These are phyloP conservation scores for Lomographa bimaculata DNA, from an alignment of 2,888 invertebrate genomes.

Conservation along the genomic window DNA sequence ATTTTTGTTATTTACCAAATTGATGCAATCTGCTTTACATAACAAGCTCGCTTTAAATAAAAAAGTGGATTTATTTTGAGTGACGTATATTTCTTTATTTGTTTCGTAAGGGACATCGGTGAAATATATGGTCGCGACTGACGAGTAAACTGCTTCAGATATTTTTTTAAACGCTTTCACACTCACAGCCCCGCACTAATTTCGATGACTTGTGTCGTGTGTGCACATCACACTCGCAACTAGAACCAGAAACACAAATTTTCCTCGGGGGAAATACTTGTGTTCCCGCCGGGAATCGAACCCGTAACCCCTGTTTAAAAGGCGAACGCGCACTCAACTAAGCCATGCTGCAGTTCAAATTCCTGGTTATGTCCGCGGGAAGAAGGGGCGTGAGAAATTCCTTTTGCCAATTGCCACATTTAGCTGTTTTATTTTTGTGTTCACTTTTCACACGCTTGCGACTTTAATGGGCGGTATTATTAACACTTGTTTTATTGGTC, in stretches of 20 bases:
- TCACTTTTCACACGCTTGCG: constrained; percentile 51
- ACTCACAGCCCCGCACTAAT: too few relatives aligned
- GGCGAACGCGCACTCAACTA: too few relatives aligned
- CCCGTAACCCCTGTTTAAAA: too few relatives aligned
- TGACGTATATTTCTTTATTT: background rate
- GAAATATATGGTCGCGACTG: constrained; percentile 11
- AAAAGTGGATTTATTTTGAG: background rate
- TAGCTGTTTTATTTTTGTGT: constrained; percentile 58
- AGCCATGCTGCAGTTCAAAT: too few relatives aligned
- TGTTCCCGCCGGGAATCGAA: too few relatives aligned
- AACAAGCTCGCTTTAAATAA: background rate
- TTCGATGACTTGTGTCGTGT: too few relatives aligned
- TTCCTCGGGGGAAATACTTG: too few relatives aligned
- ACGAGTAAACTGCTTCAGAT: constrained; percentile 24
- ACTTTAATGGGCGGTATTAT: constrained; percentile 13
- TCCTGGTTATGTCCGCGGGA: constrained; percentile 48
- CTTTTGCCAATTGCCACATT: constrained; percentile 47
- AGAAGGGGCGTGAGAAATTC: constrained; percentile 68
- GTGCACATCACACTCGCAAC: too few relatives aligned
- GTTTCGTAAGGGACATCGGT: constrained; percentile 1
- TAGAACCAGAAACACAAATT: too few relatives aligned
- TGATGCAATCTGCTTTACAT: constrained; percentile 4
- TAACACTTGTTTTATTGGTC: too few relatives aligned
- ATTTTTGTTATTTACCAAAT: constrained; percentile 3
- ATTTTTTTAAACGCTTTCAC: too few relatives aligned